phyloP scores from a whole-genome alignment of 2,113 vertebrate species.

The Alligator mississippiensis region DNA sequence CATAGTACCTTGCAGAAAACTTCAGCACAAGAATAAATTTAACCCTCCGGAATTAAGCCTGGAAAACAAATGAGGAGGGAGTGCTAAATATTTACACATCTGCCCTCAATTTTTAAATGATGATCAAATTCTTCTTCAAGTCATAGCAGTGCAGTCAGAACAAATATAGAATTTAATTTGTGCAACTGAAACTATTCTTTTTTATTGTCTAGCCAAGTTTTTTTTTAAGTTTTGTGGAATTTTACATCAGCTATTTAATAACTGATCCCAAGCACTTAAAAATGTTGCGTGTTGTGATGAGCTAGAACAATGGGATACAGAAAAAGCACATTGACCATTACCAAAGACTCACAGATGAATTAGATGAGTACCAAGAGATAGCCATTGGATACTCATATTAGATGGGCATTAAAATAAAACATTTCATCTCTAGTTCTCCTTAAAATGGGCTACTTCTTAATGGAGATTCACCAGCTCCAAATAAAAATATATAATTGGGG shows the following conservation, averaged over 20 bases:
- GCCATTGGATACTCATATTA: neutral
- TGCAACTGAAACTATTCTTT: neutral
- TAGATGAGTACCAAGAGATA: neutral
- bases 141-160: neutral
- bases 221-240: neutral
- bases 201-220: neutral
- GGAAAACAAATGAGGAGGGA: neutral
- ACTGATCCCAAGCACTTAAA: neutral
- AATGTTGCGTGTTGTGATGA: neutral
- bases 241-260: constrained; percentile 5
- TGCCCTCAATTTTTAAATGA: neutral
- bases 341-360: neutral
- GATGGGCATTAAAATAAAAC: neutral
- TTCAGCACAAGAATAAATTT: neutral
- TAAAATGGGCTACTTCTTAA: neutral
- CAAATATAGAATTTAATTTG: neutral
- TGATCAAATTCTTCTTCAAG: neutral
- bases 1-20: neutral
- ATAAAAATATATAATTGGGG: neutral
- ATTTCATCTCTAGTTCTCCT: neutral
- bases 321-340: neutral
- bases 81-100: neutral
- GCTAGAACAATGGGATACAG: neutral
- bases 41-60: neutral
- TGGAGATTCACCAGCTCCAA: neutral